Percentiles rank a stretch among this genome's conserved stretches.
phyloP scores from a whole-genome alignment of 2,888 invertebrate species.

The Cecidostiba fungosa region DNA sequence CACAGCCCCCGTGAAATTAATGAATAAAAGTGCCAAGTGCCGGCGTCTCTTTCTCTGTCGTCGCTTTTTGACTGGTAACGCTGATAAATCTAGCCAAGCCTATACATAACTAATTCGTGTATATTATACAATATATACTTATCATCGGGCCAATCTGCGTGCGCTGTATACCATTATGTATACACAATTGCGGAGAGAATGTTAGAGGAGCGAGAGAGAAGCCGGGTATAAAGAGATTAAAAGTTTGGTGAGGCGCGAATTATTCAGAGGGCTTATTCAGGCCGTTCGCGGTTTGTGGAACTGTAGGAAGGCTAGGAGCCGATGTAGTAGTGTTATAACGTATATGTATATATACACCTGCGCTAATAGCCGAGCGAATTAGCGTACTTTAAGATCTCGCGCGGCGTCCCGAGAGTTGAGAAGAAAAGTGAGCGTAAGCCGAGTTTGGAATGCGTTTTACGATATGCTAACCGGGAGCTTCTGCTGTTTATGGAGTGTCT shows the following conservation, averaged over 20 bases:
- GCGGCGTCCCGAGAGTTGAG: conserved; percentile 30
- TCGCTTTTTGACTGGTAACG: conserved; percentile 5
- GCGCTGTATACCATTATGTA: no score
- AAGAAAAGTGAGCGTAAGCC: conserved; percentile 14
- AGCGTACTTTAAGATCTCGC: conserved; percentile 60
- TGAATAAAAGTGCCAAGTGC: conserved; percentile 26
- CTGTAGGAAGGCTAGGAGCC: not conserved
- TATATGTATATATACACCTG: not conserved
- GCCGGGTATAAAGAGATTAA: conserved; percentile 56
- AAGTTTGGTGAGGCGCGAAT: conserved; percentile 58
- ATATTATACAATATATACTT: not conserved
- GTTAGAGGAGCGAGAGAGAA: not conserved
- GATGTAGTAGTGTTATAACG: not conserved
- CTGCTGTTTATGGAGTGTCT: not conserved
- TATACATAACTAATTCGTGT: not conserved
- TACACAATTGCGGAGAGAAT: no score
- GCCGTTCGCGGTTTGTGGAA: conserved; percentile 54
- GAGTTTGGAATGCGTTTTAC: conserved; percentile 31
- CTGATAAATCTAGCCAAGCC: conserved; percentile 8
- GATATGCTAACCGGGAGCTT: not conserved
- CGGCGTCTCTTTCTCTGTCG: not conserved
- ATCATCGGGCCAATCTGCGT: not conserved
- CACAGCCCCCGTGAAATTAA: not conserved
- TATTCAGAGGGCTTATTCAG: conserved; percentile 60
- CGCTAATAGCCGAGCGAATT: conserved; percentile 61